Evolutionary conservation across 2,797 vertebrate genomes (phyloP).

Genomic region (Microcaecilia unicolor): DNA sequence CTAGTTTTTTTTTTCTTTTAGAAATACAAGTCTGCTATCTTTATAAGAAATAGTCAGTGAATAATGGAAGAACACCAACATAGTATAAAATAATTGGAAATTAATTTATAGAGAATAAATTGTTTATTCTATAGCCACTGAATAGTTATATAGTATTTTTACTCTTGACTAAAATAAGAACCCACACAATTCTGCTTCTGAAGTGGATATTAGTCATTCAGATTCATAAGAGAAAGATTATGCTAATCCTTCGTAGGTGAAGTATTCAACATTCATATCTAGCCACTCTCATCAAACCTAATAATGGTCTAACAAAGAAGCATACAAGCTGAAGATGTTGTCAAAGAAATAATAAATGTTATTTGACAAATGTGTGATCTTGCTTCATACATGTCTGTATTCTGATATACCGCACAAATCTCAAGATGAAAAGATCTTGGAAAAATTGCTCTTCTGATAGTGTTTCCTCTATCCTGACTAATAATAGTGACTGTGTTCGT

Average conservation of each 20-base stretch:
- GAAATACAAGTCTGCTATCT: neutral
- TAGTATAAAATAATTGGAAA: neutral
- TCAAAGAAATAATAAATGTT: no score
- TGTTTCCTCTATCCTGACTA: no score
- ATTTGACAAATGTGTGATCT: no score
- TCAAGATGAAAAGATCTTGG: no score
- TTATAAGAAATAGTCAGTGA: neutral
- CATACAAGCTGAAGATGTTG: neutral
- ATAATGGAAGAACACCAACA: neutral
- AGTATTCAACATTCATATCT: neutral
- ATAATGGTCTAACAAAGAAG: rapidly evolving
- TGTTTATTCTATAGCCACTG: rapidly evolving
- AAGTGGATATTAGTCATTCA: neutral
- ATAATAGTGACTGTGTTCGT: no score
- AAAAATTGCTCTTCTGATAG: no score
- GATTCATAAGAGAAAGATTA: neutral
- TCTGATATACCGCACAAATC: no score
- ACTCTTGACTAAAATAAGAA: neutral
- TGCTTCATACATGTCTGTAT: no score
- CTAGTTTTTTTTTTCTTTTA: rapidly evolving
- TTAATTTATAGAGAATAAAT: neutral
- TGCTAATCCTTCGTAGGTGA: neutral
- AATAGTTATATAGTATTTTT: neutral
- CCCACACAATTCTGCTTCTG: neutral
- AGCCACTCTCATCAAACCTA: neutral